Base-by-base conservation (phyloP, 2,888 invertebrate species). In the Ophion obscuratus region DNA sequence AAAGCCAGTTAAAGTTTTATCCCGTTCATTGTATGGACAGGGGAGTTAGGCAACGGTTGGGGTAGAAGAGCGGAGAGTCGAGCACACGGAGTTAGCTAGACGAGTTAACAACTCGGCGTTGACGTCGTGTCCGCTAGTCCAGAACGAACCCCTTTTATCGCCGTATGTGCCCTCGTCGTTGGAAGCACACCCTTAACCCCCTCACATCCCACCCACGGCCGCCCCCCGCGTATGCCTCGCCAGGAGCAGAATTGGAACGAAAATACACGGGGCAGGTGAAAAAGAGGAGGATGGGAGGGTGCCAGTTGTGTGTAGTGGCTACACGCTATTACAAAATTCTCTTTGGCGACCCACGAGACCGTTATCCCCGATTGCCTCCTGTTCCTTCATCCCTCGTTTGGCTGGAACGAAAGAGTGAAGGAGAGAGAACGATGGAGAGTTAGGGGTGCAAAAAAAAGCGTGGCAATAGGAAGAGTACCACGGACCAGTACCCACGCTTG, bases 1-100 rank as follows among this genome's bases (percentile, higher is more conserved):
- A 87, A 87, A 87, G 85, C 88, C 85, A 88, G 88, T 88, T 88
- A 87, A 87, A 88, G 73, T 87, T 88, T 85, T 85, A 86, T 87
- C 84, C 80, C 79, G 78, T 83, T 80, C 67, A 74, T 74, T 73
- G 66, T 40, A 44, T 40, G 81, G 53, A 31, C 44, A 44, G 7
- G 57, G 20, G 31, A 40, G 59, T 59, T 59, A 40, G 53, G 74
- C 61, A 40, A 74, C 31, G 71, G 57, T 57, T 14, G 62, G 10
- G 20, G 61, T 10, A 17, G 61, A 61, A 40, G n/a, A 64, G 36
- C 61, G 6, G 24, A 61, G 59, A 36, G 53, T 68, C 47, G 71
- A 74, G 53, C 74, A 77, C 27, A 74, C 62, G 61, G 44, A 61
- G 62, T 77, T 74, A 62, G 70, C 47, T 64, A 47, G 67, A 36